These are phyloP conservation scores for Orycteropus afer DNA, from an alignment of 2,113 vertebrate species.

Conservation along the genomic window DNA sequence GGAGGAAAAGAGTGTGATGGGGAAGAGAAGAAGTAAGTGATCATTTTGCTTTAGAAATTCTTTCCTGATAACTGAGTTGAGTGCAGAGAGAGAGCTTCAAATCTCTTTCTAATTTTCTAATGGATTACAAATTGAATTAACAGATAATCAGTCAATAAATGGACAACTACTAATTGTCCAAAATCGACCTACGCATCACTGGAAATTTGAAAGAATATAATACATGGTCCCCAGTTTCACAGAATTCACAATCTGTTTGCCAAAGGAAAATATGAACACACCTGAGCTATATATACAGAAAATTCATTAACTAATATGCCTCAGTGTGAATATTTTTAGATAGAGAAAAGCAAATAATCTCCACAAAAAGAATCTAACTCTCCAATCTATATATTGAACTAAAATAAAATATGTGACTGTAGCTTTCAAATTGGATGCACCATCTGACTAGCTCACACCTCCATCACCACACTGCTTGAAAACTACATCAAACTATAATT, in stretches of 20 bases:
- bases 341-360: neutral
- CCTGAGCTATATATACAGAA: neutral
- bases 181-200: neutral
- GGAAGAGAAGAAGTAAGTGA: neutral
- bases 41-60: slow-evolving; percentile 12
- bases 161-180: neutral
- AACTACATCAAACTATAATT: neutral
- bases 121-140: neutral
- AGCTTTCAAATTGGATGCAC: neutral
- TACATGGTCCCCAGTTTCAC: neutral
- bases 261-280: neutral
- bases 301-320: neutral
- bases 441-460: neutral
- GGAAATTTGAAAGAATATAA: slow-evolving; percentile 1
- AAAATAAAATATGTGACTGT: neutral
- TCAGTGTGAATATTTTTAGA: neutral
- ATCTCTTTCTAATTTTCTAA: slow-evolving; percentile 4
- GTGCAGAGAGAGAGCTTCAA: neutral
- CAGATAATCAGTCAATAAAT: slow-evolving; percentile 5
- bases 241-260: neutral
- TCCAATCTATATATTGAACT: neutral
- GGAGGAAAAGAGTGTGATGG: neutral
- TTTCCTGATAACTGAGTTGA: slow-evolving; percentile 10
- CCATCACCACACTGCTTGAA: neutral
- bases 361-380: neutral